Base-by-base conservation (phyloP, 2,888 invertebrate genomes). In the Drosophila subsilvestris region DNA sequence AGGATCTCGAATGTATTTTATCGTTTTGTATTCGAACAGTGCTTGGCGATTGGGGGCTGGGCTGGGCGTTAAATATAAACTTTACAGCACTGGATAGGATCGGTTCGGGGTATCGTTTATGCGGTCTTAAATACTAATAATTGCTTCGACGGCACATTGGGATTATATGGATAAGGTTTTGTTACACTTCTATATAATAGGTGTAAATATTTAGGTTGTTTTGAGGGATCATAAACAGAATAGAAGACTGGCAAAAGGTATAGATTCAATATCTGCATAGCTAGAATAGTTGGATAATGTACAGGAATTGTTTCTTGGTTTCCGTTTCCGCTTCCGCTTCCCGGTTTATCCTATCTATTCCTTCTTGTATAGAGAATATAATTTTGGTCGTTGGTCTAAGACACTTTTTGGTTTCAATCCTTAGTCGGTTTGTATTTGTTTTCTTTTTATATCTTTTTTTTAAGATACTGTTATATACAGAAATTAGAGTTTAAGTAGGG, bases 91-190 rank as follows among this genome's bases (percentile, higher is more conserved):
- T 48, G 57, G 51, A 60, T 51, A 48, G 70, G 60, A 67, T 56
- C 70, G 72, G 63, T 70, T 57, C 43, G n/a, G 53, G 20, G 43
- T 56, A 29, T 59, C 44, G 66, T 43, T 53, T 79, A 66, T 70
- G 79, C 60, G 65, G 54, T 77, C 90, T 90, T 90, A 90, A 65
- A 76, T 65, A 76, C 90, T 90, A 90, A 75, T 90, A 90, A 90
- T 89, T 90, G 90, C 89, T 89, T 90, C 79, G 83, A 86, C 84
- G 87, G 80, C 78, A 80, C 84, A 68, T 74, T 74, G 75, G 76
- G 76, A 74, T 75, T 65, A 61, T 53, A 54, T 47, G 48, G 44
- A 37, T 54, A 42, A 44, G 44, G 37, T 37, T 14, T 37, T 50
- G 48, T 17, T 32, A 25, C 43, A 58, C 32, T 22, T 54, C 42